Percentiles rank a stretch among this genome's conserved stretches.
Conservation (phyloP, 1,140 invertebrate species). For the Lysiphlebus fabarum region DNA sequence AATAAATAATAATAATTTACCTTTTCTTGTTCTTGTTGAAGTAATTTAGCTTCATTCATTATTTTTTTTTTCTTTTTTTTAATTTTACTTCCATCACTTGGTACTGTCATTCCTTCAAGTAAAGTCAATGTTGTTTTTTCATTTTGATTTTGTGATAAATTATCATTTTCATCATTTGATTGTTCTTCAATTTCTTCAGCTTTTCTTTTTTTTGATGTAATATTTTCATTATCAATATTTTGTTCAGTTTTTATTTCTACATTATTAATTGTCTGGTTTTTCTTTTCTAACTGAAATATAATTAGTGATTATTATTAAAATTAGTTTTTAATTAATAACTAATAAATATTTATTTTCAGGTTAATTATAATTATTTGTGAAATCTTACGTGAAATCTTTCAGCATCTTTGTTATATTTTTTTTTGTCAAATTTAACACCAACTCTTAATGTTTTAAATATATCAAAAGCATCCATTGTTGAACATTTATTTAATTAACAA, state of each 20-base stretch:
- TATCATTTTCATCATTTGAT: constrained; percentile 31
- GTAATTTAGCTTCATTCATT: constrained; percentile 47
- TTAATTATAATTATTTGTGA: neutral
- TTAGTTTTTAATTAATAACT: neutral
- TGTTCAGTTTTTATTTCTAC: constrained; percentile 22
- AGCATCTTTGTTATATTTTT: constrained; percentile 53
- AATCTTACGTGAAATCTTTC: constrained; percentile 49
- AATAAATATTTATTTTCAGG: neutral
- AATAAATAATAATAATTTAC: constrained; percentile 36
- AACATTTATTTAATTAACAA: too few relatives aligned
- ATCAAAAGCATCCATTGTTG: constrained; percentile 70
- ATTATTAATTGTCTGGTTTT: constrained; percentile 20
- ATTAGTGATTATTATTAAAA: constrained; percentile 28
- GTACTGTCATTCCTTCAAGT: constrained; percentile 32
- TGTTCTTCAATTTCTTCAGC: constrained; percentile 14
- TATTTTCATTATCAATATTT: constrained; percentile 15
- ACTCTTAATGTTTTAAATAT: constrained; percentile 68
- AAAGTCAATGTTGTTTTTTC: constrained; percentile 35
- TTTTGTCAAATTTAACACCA: constrained; percentile 66
- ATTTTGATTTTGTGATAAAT: constrained; percentile 23
- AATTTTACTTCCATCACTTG: constrained; percentile 31
- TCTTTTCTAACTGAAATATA: constrained; percentile 32
- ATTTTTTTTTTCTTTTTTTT: constrained; percentile 44
- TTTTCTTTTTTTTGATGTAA: constrained; percentile 15
- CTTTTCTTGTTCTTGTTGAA: constrained; percentile 55